Base-by-base conservation (phyloP, 2,888 invertebrate species). In the Petrophora chlorosata region DNA sequence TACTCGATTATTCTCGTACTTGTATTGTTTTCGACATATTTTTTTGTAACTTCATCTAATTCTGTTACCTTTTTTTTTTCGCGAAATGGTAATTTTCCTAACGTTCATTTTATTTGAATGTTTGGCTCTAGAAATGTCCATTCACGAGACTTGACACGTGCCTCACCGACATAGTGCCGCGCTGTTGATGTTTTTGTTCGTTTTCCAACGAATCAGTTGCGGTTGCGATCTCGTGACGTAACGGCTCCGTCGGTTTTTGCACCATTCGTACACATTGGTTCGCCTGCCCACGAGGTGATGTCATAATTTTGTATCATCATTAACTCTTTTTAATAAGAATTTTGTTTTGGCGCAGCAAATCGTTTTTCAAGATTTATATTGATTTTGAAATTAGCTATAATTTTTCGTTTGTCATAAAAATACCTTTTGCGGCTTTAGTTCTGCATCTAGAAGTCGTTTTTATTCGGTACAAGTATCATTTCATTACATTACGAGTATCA, bases 211-310 rank as follows among this genome's bases (percentile, higher is more conserved):
- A 61, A 65, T 56, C 62, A 10, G 10, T 7, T 4, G 57, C 56
- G 66, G 53, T n/a, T n/a, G 56, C 61, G 63, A 58, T 62, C 55
- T 59, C 56, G 69, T 80, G 81, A 79, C 79, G 82, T 69, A 73
- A 73, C 61, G 43, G 56, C 56, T 59, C 59, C 61, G 67, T 74
- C 64, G 61, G 65, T 75, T 82, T 78, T 75, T 82, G 77, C 67
- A 54, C 52, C 47, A 50, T 38, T 50, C n/a, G n/a, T n/a, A n/a
- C n/a, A n/a, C n/a, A n/a, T n/a, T n/a, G n/a, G n/a, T n/a, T n/a
- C n/a, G n/a, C n/a, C 67, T 51, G 59, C 72, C 75, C 71, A 73
- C 79, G 58, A 63, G 73, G 55, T 82, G 82, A 82, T 81, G 78
- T 82, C 82, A 82, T 65, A 67, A 44, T 59, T 48, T 56, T 64